These are phyloP conservation scores for Brenthis daphne DNA, from an alignment of 2,888 invertebrate genomes.

Conservation along the genomic window DNA sequence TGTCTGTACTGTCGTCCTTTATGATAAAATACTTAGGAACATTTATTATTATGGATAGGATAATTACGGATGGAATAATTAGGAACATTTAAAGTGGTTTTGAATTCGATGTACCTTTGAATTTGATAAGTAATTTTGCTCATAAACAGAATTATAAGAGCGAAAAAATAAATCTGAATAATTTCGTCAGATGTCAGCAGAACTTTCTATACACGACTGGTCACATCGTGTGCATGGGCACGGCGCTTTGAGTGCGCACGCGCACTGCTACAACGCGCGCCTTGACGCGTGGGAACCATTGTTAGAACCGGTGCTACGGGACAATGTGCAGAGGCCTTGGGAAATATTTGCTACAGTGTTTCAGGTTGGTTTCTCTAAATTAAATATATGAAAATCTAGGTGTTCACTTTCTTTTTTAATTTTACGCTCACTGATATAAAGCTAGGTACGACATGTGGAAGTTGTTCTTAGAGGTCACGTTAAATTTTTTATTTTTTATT, in stretches of 20 bases:
- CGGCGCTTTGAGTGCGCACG: constrained; percentile 69
- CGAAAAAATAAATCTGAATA: no score
- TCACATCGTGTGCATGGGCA: constrained; percentile 80
- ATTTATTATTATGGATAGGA: no score
- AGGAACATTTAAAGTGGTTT: background rate
- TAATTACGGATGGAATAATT: background rate
- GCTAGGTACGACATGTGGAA: no score
- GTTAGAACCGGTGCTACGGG: constrained; percentile 87
- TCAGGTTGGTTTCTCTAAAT: constrained; percentile 58
- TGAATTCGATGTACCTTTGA: no score
- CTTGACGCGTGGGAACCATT: constrained; percentile 92
- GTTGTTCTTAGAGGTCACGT: no score
- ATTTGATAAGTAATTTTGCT: background rate
- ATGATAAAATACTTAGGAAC: no score
- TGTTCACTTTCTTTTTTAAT: no score
- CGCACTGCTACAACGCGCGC: constrained; percentile 85
- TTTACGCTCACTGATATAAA: no score
- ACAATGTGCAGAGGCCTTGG: constrained; percentile 87
- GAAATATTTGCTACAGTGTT: constrained; percentile 85
- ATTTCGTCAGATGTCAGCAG: constrained; percentile 72
- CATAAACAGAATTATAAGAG: background rate
- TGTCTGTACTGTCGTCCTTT: no score
- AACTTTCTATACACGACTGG: constrained; percentile 86
- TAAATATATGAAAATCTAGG: background rate
- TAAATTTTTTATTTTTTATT: no score